Evolutionary conservation across 1,140 invertebrate genomes (phyloP), one percentile per base, ranked within the genome.

Genomic region (Tyrophagus putrescentiae): DNA sequence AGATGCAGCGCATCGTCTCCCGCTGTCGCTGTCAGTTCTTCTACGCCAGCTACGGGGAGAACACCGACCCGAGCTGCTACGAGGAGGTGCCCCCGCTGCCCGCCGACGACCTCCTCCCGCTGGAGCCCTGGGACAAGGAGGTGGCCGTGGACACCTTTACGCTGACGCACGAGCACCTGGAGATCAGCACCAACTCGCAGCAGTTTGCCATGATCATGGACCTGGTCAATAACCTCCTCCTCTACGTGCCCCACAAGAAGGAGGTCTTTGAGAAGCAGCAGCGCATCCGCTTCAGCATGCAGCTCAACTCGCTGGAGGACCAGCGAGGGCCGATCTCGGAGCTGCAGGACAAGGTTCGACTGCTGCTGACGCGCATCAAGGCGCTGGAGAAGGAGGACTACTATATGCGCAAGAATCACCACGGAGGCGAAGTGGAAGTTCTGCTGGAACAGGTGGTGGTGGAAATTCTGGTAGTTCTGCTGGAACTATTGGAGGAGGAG

Each of bases 11-110:
- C 45, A 96, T 98, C 63, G 91, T 96, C 13, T 96, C 92, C 0
- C 77, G 93, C 5, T 98, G 95, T 75, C 87, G 85, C 68, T 98
- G 94, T 73, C 92, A 98, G 73, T 94, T 98, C 73, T 95, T 92
- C 71, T 98, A 95, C 72, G 91, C 89, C 32, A 85, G 86, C 57
- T 97, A 95, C 70, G 87, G 87, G 13, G 87, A 93, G 68, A 77
- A 76, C 60, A 75, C 88, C 18, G 84, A 87, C 72, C 80, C 80
- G 0, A 79, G 77, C 52, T 76, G 72, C 16, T 68, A 82, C 7
- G 76, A 78, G 13, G 75, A 83, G 70, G 78, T 84, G 39, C 77
- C 82, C 32, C 76, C 79, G 23, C 44, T 65, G 36, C 66, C 54
- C 57, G 61, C 66, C 31, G 34, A 62, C 44, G 54, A 63, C 41